Percentiles rank a stretch among this genome's conserved stretches.
phyloP scores from a whole-genome alignment of 2,888 invertebrate species.

The Yponomeuta cagnagella region DNA sequence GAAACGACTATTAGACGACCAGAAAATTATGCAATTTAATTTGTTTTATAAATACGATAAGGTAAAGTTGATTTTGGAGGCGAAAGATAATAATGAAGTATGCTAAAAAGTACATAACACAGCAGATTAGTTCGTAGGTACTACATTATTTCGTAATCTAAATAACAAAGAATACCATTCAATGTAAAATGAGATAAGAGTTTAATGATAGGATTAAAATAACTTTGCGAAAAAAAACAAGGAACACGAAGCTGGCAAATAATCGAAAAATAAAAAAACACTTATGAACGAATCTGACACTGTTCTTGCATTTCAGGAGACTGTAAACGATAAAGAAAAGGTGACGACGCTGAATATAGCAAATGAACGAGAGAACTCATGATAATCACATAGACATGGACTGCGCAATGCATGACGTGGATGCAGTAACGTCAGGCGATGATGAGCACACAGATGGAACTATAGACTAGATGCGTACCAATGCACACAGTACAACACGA shows the following conservation, averaged over 20 bases:
- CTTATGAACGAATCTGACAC: neutral
- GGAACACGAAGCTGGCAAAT: neutral
- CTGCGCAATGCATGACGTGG: neutral
- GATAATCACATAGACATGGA: neutral
- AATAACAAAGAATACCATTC: neutral
- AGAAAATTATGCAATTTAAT: neutral
- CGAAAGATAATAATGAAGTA: neutral
- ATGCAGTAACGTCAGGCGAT: neutral
- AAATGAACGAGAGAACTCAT: neutral
- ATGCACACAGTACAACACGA: too few relatives aligned
- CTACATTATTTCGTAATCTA: neutral
- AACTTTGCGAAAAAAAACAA: neutral
- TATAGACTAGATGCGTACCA: neutral
- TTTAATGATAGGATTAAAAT: neutral
- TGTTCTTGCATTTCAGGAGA: neutral
- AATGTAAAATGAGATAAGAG: neutral
- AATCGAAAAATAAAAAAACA: neutral
- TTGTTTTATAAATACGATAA: neutral
- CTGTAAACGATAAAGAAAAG: neutral
- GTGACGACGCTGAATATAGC: neutral
- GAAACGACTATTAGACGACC: neutral
- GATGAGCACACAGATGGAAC: neutral
- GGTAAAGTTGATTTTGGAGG: neutral
- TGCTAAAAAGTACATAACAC: neutral
- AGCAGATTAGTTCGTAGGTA: neutral